Base-by-base conservation (phyloP, 2,888 invertebrate genomes). In the Ophion ellenae region DNA sequence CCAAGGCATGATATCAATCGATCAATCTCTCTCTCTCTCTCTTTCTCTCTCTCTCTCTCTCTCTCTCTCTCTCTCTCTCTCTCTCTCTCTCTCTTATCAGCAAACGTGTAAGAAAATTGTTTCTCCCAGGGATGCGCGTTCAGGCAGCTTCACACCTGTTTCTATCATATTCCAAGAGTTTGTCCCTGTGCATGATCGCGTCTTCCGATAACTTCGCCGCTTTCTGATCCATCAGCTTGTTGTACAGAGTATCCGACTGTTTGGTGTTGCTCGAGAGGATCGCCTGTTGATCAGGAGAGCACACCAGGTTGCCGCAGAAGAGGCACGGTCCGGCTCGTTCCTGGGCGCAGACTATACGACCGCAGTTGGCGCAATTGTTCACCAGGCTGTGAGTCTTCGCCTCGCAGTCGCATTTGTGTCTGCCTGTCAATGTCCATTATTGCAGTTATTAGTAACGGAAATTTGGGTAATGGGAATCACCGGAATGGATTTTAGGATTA, bases 311-410 rank as follows among this genome's bases (percentile, higher is more conserved):
- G 0, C 97, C 97, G 95, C 99, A 99, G 92, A 97, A 98, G 67
- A 99, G 95, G 92, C 99, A 99, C 0, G 99, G 98, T 0, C 99
- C 99, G 10, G 99, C 97, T 1, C 99, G 99, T 95, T 99, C 99
- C 94, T 99, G 98, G 80, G 96, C 96, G 94, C 99, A 99, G 6
- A 99, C 97, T 86, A 99, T 97, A 81, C 99, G 96, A 0, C 99
- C 99, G 94, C 99, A 99, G 85, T 96, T 96, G 14, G 97, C 93
- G 91, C 99, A 99, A 94, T 99, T 99, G 93, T 98, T 98, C 82
- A 99, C 95, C 70, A 99, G 95, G 79, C 96, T 95, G 93, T 99
- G 99, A 91, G 97, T 97, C 4, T 96, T 95, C 0, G 99, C 99
- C 94, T 99, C 98, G 92, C 99, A 99, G 83, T 98, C 96, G 94